Percentiles rank a stretch among this genome's conserved stretches.
Conservation (phyloP, 2,113 vertebrate species). For the Alligator mississippiensis region DNA sequence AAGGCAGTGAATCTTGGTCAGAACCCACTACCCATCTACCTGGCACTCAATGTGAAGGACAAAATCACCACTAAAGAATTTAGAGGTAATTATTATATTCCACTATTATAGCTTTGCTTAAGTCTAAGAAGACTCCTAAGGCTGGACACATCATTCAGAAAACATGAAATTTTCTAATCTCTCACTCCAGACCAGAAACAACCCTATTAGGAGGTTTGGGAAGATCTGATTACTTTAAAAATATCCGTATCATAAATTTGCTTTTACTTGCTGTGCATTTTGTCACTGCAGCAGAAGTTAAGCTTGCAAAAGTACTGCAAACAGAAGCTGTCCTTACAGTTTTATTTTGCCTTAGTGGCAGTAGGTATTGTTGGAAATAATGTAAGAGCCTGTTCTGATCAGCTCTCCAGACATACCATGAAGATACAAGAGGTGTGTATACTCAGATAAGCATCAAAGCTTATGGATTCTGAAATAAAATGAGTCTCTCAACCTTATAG, state of each 20-base stretch:
- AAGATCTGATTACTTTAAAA: background rate
- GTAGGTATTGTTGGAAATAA: background rate
- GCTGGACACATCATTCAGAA: background rate
- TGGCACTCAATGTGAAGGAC: constrained; percentile 86
- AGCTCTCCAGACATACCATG: background rate
- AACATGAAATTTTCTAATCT: background rate
- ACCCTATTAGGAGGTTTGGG: background rate
- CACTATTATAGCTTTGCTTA: background rate
- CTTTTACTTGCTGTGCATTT: background rate
- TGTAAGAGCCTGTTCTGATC: background rate
- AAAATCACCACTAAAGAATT: constrained; percentile 80
- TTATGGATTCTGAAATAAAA: background rate
- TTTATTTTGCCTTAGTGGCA: background rate
- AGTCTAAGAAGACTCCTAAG: background rate
- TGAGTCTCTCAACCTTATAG: background rate
- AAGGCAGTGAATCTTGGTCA: constrained; percentile 82
- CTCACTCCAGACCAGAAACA: background rate
- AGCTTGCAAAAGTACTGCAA: background rate
- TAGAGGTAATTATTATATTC: constrained; percentile 70
- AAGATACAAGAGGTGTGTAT: background rate
- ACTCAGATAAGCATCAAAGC: background rate
- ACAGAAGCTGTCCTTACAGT: background rate
- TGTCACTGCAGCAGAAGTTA: background rate
- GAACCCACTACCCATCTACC: constrained; percentile 89
- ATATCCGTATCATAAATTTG: background rate